phyloP scores from a whole-genome alignment of 2,888 invertebrate genomes.

The Polymixis lichenea region DNA sequence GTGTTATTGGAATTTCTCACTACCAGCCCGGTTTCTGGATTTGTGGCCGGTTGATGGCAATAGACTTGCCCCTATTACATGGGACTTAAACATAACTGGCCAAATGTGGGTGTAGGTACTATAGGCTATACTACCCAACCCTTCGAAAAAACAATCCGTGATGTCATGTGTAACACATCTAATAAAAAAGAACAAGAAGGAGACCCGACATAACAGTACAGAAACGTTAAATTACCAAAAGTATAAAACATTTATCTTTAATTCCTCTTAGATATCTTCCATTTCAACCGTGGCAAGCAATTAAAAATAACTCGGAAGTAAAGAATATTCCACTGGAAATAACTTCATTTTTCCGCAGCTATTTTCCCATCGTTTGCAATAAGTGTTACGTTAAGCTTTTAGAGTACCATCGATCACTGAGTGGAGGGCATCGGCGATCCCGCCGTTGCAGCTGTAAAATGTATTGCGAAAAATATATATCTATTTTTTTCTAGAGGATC shows the following conservation, averaged over 20 bases:
- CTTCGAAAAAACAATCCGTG: no score
- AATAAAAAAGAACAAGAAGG: neutral
- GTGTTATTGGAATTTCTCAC: no score
- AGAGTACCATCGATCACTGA: slow-evolving; percentile 71
- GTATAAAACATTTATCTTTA: neutral
- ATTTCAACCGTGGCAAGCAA: slow-evolving; percentile 2
- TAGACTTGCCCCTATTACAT: no score
- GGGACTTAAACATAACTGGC: no score
- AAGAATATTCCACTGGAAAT: slow-evolving; percentile 22
- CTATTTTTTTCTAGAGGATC: slow-evolving; percentile 16
- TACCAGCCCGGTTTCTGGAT: no score
- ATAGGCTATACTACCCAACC: no score
- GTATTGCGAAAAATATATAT: slow-evolving; percentile 36
- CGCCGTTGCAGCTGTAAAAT: slow-evolving; percentile 50
- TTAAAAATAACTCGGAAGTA: slow-evolving; percentile 1
- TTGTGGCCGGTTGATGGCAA: no score
- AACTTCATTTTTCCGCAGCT: slow-evolving; percentile 34
- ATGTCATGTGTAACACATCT: no score
- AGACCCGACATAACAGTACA: no score
- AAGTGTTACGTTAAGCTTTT: slow-evolving; percentile 67
- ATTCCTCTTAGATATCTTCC: neutral
- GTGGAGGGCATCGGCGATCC: slow-evolving; percentile 55
- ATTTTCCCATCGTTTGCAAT: slow-evolving; percentile 59
- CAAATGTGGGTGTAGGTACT: no score
- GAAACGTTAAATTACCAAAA: neutral